Evolutionary conservation across 2,888 invertebrate species (phyloP).

Genomic region (Plutella xylostella): DNA sequence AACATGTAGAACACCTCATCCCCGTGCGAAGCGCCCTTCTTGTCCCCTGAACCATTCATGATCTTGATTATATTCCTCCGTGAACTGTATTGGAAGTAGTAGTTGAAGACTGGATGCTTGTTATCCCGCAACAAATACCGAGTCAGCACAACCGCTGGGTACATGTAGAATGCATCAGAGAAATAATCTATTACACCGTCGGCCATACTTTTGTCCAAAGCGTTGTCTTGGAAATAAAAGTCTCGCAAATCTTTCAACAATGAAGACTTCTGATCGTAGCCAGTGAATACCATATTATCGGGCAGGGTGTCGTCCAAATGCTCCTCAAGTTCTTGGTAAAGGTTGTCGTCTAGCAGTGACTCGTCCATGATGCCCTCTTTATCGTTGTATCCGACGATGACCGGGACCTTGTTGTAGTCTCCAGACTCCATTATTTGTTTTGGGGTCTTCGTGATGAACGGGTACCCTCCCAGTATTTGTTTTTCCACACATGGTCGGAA

Average conservation of each 20-base stretch:
- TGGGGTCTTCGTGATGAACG: conserved; percentile 14
- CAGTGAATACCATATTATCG: conserved; percentile 10
- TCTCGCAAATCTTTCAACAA: conserved; percentile 20
- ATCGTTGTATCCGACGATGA: conserved; percentile 30
- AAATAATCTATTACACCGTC: conserved; percentile 26
- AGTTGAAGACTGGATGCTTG: conserved; percentile 20
- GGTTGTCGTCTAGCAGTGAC: conserved; percentile 6
- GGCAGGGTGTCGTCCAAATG: conserved; percentile 9
- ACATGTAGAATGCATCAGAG: conserved; percentile 26
- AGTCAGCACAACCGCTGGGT: conserved; percentile 15
- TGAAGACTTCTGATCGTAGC: conserved; percentile 13
- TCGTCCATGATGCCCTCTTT: conserved; percentile 31
- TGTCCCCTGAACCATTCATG: conserved; percentile 18
- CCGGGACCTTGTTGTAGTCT: conserved; percentile 16
- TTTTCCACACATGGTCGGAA: conserved; percentile 13
- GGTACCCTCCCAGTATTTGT: conserved; percentile 3
- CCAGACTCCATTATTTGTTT: conserved; percentile 15
- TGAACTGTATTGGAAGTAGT: conserved; percentile 24
- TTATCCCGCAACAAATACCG: conserved; percentile 3
- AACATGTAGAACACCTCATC: conserved; percentile 24
- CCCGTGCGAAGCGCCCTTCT: conserved; percentile 24
- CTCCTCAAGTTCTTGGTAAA: background rate
- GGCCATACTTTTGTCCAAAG: conserved; percentile 8
- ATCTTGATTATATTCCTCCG: conserved; percentile 26
- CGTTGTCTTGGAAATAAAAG: conserved; percentile 25